Conservation (phyloP, 2,888 invertebrate genomes). For the Bellardia bayeri region DNA sequence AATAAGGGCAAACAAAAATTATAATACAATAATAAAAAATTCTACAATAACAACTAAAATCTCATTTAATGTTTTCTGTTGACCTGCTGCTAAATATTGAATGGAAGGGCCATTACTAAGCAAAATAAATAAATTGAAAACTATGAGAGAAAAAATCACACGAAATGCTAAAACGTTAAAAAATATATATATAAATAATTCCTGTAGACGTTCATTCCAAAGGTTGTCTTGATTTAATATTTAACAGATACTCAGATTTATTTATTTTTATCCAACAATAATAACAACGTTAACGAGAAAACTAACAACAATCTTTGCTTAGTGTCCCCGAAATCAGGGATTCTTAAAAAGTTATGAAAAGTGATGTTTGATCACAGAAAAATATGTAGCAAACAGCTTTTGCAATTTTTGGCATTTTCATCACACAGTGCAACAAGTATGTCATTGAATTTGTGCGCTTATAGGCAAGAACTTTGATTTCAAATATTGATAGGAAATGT, state of each 20-base stretch:
- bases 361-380: too few relatives aligned
- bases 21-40: background rate
- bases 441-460: too few relatives aligned
- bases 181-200: background rate
- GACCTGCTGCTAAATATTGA: constrained; percentile 9
- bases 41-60: background rate
- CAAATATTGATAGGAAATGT: too few relatives aligned
- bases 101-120: constrained; percentile 35
- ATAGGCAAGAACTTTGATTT: too few relatives aligned
- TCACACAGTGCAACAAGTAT: too few relatives aligned
- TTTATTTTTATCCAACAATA: background rate
- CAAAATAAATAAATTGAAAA: constrained; percentile 29
- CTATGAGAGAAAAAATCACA: background rate
- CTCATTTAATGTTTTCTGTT: constrained; percentile 20
- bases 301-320: constrained; percentile 11
- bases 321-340: background rate
- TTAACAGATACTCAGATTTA: constrained; percentile 20
- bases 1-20: constrained; percentile 48
- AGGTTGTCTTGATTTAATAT: constrained; percentile 46
- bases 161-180: background rate
- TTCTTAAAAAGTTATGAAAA: background rate
- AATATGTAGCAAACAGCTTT: too few relatives aligned
- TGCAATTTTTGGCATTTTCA: too few relatives aligned
- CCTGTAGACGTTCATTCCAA: background rate
- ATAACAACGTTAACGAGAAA: background rate